Evolutionary conservation across 2,888 invertebrate genomes (phyloP).

Genomic region (Trachelus troglodyta): DNA sequence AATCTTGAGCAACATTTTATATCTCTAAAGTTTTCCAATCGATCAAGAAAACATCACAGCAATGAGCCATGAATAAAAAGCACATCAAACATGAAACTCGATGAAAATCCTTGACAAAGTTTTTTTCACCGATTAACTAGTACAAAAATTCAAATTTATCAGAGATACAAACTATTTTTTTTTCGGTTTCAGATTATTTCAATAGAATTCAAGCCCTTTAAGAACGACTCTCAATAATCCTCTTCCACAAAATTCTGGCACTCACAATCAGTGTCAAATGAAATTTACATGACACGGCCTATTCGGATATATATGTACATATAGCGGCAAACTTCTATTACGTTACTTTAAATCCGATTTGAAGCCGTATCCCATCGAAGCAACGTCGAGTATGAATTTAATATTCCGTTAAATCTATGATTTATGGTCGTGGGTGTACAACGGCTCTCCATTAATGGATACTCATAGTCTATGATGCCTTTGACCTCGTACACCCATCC

Average conservation of each 20-base stretch:
- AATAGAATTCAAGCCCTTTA: neutral
- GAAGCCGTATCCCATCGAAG: neutral
- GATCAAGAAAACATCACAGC: neutral
- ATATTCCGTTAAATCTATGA: slow-evolving; percentile 41
- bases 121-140: neutral
- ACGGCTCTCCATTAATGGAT: neutral
- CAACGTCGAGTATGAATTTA: slow-evolving; percentile 31
- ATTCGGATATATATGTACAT: too few relatives aligned
- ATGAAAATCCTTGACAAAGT: neutral
- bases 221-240: neutral
- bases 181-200: neutral
- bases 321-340: neutral
- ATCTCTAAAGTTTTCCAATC: neutral
- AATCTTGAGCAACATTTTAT: neutral
- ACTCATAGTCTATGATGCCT: neutral
- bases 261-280: neutral
- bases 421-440: slow-evolving; percentile 29
- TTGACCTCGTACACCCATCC: neutral
- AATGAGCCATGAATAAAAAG: neutral
- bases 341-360: neutral
- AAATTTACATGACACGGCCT: neutral
- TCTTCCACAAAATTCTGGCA: neutral
- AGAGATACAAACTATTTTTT: too few relatives aligned
- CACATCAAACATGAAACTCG: neutral
- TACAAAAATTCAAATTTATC: too few relatives aligned